Evolutionary conservation across 2,797 vertebrate species (phyloP), one percentile per base, ranked within the genome.

Genomic region (Aplochiton taeniatus): DNA sequence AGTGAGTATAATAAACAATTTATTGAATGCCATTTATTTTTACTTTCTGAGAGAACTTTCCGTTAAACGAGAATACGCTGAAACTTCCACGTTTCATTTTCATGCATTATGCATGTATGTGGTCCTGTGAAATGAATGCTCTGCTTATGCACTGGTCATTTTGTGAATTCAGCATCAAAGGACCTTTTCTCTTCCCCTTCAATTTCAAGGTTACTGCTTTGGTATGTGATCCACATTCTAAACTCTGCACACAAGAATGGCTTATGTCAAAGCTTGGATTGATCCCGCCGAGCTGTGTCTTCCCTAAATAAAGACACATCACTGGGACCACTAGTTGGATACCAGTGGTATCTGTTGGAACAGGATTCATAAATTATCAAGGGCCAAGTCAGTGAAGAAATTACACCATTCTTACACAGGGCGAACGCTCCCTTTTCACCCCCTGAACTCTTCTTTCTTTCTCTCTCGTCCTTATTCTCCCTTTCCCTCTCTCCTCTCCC

Each of bases 171-270:
- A 9, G 60, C 72, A 79, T 84, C 75, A 84, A 86, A 87, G 83
- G 70, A 54, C 66, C 61, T 82, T 86, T 85, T 81, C 76, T 86
- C 82, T 84, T 69, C 76, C 46, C 51, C 68, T 63, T 42, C 78
- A 81, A 83, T 80, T 82, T 70, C 72, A 85, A 85, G 73, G 83
- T 84, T 74, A 70, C 72, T 45, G 67, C 81, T 78, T 72, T 14
- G 0, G 73, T 83, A 78, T 85, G 85, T 88, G 82, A 83, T 82
- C 81, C 82, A 83, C 83, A 87, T 89, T 84, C 50, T 79, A 83
- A 89, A 76, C 58, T 72, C 69, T 75, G 72, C 49, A 80, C 75
- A 83, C 74, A 82, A 73, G 74, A 82, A 77, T 76, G 72, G 71
- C 68, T 83, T 63, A 71, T 79, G 79, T 81, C 75, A 76, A 73